phyloP scores from a whole-genome alignment of 2,113 vertebrate species.

The Lota lota region DNA sequence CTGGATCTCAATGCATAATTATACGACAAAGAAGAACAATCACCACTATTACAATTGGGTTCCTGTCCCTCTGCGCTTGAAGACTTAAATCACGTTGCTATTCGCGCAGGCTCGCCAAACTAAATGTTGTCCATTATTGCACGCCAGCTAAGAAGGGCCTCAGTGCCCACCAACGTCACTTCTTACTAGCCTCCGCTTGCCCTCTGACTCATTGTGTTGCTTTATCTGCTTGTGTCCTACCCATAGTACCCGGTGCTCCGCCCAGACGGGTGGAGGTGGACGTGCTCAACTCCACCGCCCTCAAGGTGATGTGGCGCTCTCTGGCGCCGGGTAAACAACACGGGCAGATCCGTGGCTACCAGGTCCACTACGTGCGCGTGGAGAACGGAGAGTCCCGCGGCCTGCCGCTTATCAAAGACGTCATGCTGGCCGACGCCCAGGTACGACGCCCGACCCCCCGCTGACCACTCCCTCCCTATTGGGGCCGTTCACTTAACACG shows the following conservation, averaged over 20 bases:
- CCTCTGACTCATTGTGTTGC: too few relatives aligned
- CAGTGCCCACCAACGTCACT: too few relatives aligned
- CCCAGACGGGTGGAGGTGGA: conserved; percentile 94
- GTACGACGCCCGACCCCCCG: conserved; percentile 61
- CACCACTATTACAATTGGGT: too few relatives aligned
- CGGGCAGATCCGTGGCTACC: conserved; percentile 96
- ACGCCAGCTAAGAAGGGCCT: too few relatives aligned
- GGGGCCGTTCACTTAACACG: neutral
- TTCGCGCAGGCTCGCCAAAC: too few relatives aligned
- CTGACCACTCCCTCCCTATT: neutral
- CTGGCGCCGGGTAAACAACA: conserved; percentile 87
- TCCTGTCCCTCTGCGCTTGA: too few relatives aligned
- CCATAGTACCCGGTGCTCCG: conserved; percentile 89
- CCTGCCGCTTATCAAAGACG: conserved; percentile 91
- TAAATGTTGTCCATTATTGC: too few relatives aligned
- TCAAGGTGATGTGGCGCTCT: conserved; percentile 96
- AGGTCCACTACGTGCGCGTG: conserved; percentile 94
- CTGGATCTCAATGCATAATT: too few relatives aligned
- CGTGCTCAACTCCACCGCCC: conserved; percentile 91
- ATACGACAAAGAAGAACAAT: too few relatives aligned
- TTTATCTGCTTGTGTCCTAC: neutral
- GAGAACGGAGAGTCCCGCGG: conserved; percentile 93
- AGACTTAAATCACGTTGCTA: too few relatives aligned
- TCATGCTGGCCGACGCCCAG: conserved; percentile 98
- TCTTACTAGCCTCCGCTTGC: too few relatives aligned